Percentiles rank a stretch among this genome's conserved stretches.
Conservation (phyloP, 2,113 vertebrate genomes). For the Chroicocephalus ridibundus region DNA sequence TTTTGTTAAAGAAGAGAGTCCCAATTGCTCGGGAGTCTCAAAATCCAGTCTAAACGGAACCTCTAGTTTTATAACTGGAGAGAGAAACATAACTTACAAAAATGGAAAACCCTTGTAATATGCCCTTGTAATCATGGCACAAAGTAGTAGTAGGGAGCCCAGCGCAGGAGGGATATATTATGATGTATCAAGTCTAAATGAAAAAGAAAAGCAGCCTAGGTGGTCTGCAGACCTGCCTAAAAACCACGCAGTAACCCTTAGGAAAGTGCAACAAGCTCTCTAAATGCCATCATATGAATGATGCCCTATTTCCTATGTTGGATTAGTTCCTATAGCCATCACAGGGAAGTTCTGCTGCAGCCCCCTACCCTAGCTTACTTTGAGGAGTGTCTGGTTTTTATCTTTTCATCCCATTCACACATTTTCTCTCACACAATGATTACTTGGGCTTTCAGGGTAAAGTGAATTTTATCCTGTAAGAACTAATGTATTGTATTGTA, state of each 20-base stretch:
- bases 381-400: conserved; percentile 30
- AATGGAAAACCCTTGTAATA: neutral
- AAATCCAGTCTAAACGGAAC: neutral
- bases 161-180: neutral
- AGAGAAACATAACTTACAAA: neutral
- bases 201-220: conserved; percentile 37
- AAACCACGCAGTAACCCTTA: neutral
- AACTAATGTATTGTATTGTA: neutral
- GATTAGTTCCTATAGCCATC: neutral
- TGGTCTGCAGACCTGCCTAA: neutral
- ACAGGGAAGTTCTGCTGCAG: conserved; percentile 15
- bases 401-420: conserved; percentile 51
- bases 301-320: conserved; percentile 15
- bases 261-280: neutral
- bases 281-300: neutral
- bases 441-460: conserved; percentile 28
- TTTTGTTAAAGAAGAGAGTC: neutral
- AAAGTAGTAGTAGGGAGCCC: neutral
- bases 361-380: neutral
- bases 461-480: conserved; percentile 23
- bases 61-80: neutral
- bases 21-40: neutral
- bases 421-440: conserved; percentile 29
- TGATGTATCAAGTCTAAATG: neutral
- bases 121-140: neutral